Percentiles rank a stretch among this genome's conserved stretches.
phyloP scores from a whole-genome alignment of 2,888 invertebrate genomes.

The Anagyrus pseudococci region DNA sequence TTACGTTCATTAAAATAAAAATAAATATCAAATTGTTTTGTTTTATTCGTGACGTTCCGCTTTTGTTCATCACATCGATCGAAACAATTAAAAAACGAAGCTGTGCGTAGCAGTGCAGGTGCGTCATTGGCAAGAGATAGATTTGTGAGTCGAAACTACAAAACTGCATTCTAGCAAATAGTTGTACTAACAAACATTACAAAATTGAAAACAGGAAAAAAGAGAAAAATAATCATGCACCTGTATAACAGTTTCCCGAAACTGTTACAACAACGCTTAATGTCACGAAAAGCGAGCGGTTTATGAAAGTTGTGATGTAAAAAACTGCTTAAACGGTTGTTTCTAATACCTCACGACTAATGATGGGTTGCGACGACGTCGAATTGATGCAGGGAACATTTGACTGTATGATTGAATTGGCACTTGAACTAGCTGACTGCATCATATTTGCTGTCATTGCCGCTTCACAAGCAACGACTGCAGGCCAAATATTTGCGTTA shows the following conservation, averaged over 20 bases:
- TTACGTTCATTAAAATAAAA: neutral
- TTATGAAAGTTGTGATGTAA: slow-evolving; percentile 23
- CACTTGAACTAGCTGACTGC: slow-evolving; percentile 47
- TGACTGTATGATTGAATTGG: slow-evolving; percentile 52
- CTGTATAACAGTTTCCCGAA: slow-evolving; percentile 30
- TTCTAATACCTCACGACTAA: slow-evolving; percentile 72
- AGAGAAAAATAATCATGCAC: slow-evolving; percentile 52
- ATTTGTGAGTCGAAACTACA: slow-evolving; percentile 31
- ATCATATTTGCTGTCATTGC: slow-evolving; percentile 44
- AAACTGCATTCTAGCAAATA: slow-evolving; percentile 40
- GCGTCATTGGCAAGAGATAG: slow-evolving; percentile 35
- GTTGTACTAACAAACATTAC: slow-evolving; percentile 25
- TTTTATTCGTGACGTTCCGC: too few relatives aligned
- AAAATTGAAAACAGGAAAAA: slow-evolving; percentile 35
- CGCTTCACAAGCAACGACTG: slow-evolving; percentile 52
- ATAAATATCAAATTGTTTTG: too few relatives aligned
- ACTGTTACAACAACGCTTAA: slow-evolving; percentile 27
- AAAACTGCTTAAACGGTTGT: slow-evolving; percentile 68
- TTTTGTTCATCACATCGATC: too few relatives aligned
- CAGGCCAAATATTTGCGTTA: slow-evolving; percentile 56
- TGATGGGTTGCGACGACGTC: slow-evolving; percentile 58
- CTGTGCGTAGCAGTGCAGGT: slow-evolving; percentile 44
- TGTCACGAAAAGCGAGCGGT: slow-evolving; percentile 27
- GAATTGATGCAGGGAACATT: slow-evolving; percentile 54
- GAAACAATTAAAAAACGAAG: slow-evolving; percentile 37